Percentiles rank a stretch among this genome's conserved stretches.
phyloP scores from a whole-genome alignment of 2,113 vertebrate species.

The Antennarius striatus region DNA sequence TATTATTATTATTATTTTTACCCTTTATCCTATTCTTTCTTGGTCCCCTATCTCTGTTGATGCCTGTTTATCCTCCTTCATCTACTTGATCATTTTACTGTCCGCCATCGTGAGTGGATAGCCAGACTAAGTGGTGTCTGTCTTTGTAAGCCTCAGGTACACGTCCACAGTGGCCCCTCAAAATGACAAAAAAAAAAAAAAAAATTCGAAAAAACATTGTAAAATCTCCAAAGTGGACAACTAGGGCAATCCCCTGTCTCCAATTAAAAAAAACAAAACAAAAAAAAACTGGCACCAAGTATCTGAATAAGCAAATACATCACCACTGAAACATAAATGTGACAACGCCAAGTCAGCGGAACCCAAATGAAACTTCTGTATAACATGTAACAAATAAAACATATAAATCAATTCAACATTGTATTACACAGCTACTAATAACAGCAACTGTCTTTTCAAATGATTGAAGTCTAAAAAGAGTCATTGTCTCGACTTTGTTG shows the following conservation, averaged over 20 bases:
- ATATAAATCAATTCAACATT: background rate
- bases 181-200: slow-evolving; percentile 24
- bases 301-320: background rate
- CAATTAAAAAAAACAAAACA: slow-evolving; percentile 51
- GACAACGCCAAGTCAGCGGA: background rate
- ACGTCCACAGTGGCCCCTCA: slow-evolving; percentile 54
- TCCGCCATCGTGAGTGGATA: slow-evolving; percentile 46
- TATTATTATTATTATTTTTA: slow-evolving; percentile 2
- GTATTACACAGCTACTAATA: background rate
- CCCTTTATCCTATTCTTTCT: background rate
- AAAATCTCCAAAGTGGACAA: slow-evolving; percentile 21
- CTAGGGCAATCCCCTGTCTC: slow-evolving; percentile 20
- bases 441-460: slow-evolving; percentile 1
- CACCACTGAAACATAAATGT: slow-evolving; percentile 8
- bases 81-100: slow-evolving; percentile 45
- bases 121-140: slow-evolving; percentile 65
- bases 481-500: background rate
- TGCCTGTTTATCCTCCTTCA: slow-evolving; percentile 51
- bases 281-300: too few species aligned
- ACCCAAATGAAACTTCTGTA: too few species aligned
- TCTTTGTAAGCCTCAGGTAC: slow-evolving; percentile 58
- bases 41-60: slow-evolving; percentile 4
- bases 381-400: background rate
- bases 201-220: slow-evolving; percentile 19
- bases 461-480: background rate